Conservation (phyloP, 2,888 invertebrate genomes). For the Notodonta ziczac region DNA sequence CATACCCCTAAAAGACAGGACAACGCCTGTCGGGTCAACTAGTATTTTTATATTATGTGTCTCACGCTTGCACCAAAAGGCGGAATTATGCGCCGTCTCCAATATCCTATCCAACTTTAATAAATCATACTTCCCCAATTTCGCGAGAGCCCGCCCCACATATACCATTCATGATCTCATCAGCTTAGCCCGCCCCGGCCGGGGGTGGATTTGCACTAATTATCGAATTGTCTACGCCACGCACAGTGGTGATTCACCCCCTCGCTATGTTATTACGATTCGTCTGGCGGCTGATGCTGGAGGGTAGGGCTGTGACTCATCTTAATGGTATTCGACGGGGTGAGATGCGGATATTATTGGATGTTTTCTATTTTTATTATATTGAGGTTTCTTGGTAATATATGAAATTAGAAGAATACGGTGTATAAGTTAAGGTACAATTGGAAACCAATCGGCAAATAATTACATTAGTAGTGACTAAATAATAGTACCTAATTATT, state of each 20-base stretch:
- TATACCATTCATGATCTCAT: constrained; percentile 43
- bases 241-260: constrained; percentile 46
- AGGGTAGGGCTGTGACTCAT: constrained; percentile 41
- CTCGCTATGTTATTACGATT: constrained; percentile 48
- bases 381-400: neutral
- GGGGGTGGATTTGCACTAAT: constrained; percentile 53
- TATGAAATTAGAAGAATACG: too few species aligned
- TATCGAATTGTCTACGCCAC: constrained; percentile 53
- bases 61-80: too few species aligned
- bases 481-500: too few species aligned
- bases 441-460: too few species aligned
- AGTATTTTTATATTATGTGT: too few species aligned
- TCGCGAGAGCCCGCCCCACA: constrained; percentile 31
- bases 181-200: constrained; percentile 26
- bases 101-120: constrained; percentile 13
- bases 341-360: constrained; percentile 19
- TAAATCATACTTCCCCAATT: constrained; percentile 19
- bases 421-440: too few species aligned
- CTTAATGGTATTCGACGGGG: constrained; percentile 33
- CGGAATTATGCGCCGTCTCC: neutral
- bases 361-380: constrained; percentile 6
- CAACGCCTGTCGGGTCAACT: too few species aligned
- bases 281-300: constrained; percentile 29
- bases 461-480: too few species aligned
- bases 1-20: too few species aligned